These are phyloP conservation scores for Melanitta fusca DNA, from an alignment of 2,797 vertebrate genomes.

Conservation along the genomic window DNA sequence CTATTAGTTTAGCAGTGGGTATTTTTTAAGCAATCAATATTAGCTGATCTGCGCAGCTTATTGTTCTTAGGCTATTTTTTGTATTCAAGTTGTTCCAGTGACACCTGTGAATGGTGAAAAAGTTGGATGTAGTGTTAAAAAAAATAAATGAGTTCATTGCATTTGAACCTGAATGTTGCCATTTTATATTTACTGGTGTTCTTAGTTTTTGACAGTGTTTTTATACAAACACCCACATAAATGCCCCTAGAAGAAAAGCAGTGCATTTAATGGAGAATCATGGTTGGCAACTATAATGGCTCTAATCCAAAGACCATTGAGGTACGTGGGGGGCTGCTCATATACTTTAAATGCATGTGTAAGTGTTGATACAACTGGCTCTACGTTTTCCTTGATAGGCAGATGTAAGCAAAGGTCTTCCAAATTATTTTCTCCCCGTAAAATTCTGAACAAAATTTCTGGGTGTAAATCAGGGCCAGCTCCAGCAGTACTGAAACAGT, in stretches of 20 bases:
- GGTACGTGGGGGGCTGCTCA: conserved; percentile 26
- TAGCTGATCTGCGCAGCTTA: conserved; percentile 11
- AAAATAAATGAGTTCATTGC: conserved; percentile 70
- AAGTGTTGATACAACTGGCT: not conserved
- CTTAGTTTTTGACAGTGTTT: conserved; percentile 64
- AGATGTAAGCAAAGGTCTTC: not conserved
- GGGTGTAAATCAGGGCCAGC: not conserved
- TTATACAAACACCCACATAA: conserved; percentile 61
- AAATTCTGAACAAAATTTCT: not conserved
- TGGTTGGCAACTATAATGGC: conserved; percentile 40
- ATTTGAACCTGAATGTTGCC: conserved; percentile 57
- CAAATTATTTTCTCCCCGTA: not conserved
- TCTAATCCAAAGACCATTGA: conserved; percentile 39
- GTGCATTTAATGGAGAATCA: conserved; percentile 36
- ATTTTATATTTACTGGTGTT: conserved; percentile 53
- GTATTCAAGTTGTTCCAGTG: conserved; percentile 35
- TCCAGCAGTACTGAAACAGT: not conserved
- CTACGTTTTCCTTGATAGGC: conserved; percentile 9
- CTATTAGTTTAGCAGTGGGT: conserved; percentile 51
- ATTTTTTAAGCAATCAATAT: conserved; percentile 45
- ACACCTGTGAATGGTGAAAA: conserved; percentile 41
- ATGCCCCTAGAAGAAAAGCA: conserved; percentile 50
- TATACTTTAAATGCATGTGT: not conserved
- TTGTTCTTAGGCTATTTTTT: conserved; percentile 24
- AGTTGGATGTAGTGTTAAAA: conserved; percentile 57